These are phyloP conservation scores for Microplitis deprimator DNA, from an alignment of 2,888 invertebrate species.

Conservation along the genomic window DNA sequence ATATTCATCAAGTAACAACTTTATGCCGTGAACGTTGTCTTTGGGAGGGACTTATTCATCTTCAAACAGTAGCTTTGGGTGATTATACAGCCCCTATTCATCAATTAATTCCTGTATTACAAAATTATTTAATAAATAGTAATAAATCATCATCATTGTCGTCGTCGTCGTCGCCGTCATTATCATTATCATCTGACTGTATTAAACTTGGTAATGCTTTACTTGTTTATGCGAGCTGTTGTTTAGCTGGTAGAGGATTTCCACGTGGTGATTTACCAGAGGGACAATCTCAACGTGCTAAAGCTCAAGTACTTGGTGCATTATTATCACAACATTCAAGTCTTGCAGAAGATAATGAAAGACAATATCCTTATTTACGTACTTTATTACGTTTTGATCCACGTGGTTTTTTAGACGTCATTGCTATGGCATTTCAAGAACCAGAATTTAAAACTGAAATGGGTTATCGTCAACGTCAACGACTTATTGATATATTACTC, in stretches of 20 bases:
- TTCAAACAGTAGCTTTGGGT: conserved; percentile 79
- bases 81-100: conserved; percentile 82
- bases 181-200: conserved; percentile 60
- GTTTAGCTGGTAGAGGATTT: conserved; percentile 88
- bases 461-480: conserved; percentile 80
- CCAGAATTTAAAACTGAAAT: conserved; percentile 83
- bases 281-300: conserved; percentile 77
- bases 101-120: conserved; percentile 75
- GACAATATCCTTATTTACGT: conserved; percentile 81
- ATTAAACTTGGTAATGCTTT: conserved; percentile 84
- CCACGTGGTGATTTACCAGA: conserved; percentile 82
- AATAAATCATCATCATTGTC: conserved; percentile 35
- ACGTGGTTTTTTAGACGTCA: conserved; percentile 87
- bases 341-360: conserved; percentile 76
- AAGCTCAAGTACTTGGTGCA: conserved; percentile 81
- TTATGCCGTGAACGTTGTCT: conserved; percentile 77
- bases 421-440: conserved; percentile 88
- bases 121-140: conserved; percentile 65
- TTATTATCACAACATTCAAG: conserved; percentile 80
- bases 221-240: conserved; percentile 89
- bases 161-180: no score
- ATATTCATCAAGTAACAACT: conserved; percentile 78
- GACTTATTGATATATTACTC: conserved; percentile 84
- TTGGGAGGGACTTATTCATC: conserved; percentile 79
- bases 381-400: conserved; percentile 84